Evolutionary conservation across 2,113 vertebrate genomes (phyloP), one percentile per base, ranked within the genome.

Genomic region (Proteles cristata): DNA sequence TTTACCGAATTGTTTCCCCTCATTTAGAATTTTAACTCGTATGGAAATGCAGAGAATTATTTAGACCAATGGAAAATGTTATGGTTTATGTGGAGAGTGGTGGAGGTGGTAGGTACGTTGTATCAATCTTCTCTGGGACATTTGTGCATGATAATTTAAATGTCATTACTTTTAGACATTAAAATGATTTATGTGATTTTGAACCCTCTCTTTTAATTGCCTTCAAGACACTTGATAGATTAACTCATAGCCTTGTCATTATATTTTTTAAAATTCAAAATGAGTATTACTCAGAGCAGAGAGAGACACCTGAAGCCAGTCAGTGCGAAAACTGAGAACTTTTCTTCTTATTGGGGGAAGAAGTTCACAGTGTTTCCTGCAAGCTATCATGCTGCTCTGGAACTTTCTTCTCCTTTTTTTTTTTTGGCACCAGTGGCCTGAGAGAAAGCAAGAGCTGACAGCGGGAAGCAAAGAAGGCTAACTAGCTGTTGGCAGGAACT

Each of bases 401-500:
- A 84, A 58, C 31, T 53, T 94, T 94, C 15, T 26, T 25, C 74
- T 93, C 61, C 21, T 68, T 93, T 88, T 48, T 68, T 92, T 39
- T 39, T 39, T 68, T 93, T 80, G 65, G 48, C 63, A 87, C 63
- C 68, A 2, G 33, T 87, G 63, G 7, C 80, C 53, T 26, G 43
- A 83, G 55, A 90, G 19, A 68, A 97, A 88, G 81, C 74, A 93
- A 77, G 68, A 92, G 28, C 39, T 45, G 73, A 66, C 80, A 55
- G 33, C 33, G 91, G 93, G 66, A 88, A 65, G 65, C 77, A 65
- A 82, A 66, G n/a, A 43, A 81, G 83, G 21, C 84, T 82, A 81
- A 88, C 69, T 89, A 50, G 74, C 80, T 94, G 15, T 81, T 88
- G 79, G 82, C 80, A 88, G 83, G 76, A 85, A 94, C 31, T n/a